Evolutionary conservation across 2,113 vertebrate species (phyloP), one percentile per base, ranked within the genome.

Genomic region (Salminus brasiliensis): DNA sequence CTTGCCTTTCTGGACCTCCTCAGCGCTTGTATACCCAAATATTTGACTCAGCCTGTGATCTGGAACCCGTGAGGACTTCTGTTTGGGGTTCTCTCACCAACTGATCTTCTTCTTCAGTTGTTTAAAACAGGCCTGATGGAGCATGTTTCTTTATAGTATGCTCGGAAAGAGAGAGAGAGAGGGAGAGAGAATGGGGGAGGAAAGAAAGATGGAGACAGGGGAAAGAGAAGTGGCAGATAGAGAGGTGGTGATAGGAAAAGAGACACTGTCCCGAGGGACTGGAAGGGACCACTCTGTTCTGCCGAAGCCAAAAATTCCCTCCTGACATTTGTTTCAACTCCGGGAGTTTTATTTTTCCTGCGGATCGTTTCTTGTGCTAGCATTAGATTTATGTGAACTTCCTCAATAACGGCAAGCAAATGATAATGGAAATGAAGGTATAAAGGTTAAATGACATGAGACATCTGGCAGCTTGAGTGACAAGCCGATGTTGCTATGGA

Each of bases 11-110:
- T 69, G 36, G 84, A 84, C 86, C 87, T 85, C 85, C 88, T 85
- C 41, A 43, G 39, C 60, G 73, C 78, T 85, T 83, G 73, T 32
- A 82, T 78, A 83, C 74, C 85, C 86, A 91, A 91, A 93, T 89
- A 91, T 92, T 90, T 91, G 90, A 91, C 86, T 91, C 82, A 82
- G 85, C 82, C 78, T 89, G 85, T 90, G 89, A 91, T 92, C 88
- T 55, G 25, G 62, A 79, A 81, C 84, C 88, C 87, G 89, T 87
- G 82, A 89, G 90, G 88, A 84, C 83, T 89, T 91, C 88, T 89
- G 89, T 82, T 65, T 83, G 87, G 88, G 88, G 86, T 88, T 90
- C 90, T 89, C 83, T 86, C 81, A 70, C 1, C 47, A 77, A 84
- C 85, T 89, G 88, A 90, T 89, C 87, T 91, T 81, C 84, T 82